Evolutionary conservation across 2,888 invertebrate genomes (phyloP), one percentile per base, ranked within the genome.

Genomic region (Erynnis tages): DNA sequence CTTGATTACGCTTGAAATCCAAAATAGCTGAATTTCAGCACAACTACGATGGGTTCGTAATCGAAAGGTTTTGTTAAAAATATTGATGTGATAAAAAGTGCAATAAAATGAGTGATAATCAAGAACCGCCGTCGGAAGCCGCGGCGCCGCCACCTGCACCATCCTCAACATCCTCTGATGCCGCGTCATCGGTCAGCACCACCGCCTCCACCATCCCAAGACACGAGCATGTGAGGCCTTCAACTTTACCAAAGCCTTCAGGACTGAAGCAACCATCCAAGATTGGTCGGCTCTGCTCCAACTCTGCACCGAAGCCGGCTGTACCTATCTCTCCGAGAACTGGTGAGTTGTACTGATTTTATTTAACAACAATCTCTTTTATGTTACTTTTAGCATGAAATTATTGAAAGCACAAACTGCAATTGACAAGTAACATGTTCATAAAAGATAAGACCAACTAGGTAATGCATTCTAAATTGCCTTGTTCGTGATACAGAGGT

Each of bases 231-330:
- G 65, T 66, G 53, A 73, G 87, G 61, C 88, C 87, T 19, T 71
- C 85, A 55, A 78, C 82, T 27, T 68, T 89, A 55, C 79, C 88
- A 14, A 92, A 92, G 68, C 91, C 92, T 54, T 92, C 93, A 11
- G 92, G 93, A 52, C 75, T 93, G 59, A 91, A 91, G 65, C 92
- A 87, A 44, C 93, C 93, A 3, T 90, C 91, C 35, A 93, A 93
- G 80, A 94, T 94, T 69, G 93, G 93, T 54, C 82, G 94, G 60
- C 90, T 93, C 29, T 93, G 93, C 67, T 91, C 91, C 61, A 90
- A 91, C 50, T 84, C 91, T 55, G 86, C 91, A 56, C 93, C 93
- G 5, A 93, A 93, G 76, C 93, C 93, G 56, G 91, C 93, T n/a
- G 77, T 93, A 49, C 93, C 93, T 23, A 85, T 91, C 38, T 89